A percentile compares a stretch with the other conserved stretches of the same genome.
Conservation (phyloP, 2,797 vertebrate genomes). For the Xerus rutilus region DNA sequence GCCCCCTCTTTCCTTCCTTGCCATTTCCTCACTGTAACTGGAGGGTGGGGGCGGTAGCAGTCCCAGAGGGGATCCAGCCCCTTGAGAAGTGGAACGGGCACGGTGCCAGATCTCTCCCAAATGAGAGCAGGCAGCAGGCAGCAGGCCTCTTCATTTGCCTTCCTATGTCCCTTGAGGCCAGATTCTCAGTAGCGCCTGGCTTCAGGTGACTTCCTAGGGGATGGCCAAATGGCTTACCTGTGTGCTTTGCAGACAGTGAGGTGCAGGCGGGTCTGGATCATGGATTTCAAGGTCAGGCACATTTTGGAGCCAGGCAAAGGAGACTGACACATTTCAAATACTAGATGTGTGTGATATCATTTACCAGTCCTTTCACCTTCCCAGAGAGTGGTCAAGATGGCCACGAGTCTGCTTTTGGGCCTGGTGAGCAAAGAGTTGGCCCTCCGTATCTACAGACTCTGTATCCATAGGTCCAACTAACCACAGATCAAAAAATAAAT, state of each 20-base stretch:
- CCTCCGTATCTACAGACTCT: neutral
- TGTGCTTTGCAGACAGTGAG: neutral
- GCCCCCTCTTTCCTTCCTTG: fast-evolving
- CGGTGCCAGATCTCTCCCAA: neutral
- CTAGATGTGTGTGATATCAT: neutral
- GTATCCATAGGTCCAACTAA: neutral
- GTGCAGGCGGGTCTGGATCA: neutral
- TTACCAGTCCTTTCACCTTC: neutral
- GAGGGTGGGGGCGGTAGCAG: too few species aligned
- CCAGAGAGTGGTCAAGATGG: fast-evolving
- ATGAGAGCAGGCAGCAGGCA: neutral
- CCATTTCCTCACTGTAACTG: neutral
- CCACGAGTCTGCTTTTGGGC: neutral
- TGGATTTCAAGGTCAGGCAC: neutral
- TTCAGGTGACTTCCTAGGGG: neutral
- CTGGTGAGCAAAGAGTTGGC: neutral
- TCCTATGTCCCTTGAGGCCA: neutral
- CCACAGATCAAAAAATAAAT: too few species aligned
- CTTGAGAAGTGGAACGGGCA: neutral
- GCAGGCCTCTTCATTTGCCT: neutral
- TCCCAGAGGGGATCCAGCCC: neutral
- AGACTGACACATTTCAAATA: neutral
- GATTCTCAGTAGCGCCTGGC: neutral
- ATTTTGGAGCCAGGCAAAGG: neutral
- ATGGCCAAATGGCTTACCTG: neutral